These are phyloP conservation scores for Paragorgia papillata DNA, from an alignment of 92 coral and sea anemone genomes.

Conservation along the genomic window DNA sequence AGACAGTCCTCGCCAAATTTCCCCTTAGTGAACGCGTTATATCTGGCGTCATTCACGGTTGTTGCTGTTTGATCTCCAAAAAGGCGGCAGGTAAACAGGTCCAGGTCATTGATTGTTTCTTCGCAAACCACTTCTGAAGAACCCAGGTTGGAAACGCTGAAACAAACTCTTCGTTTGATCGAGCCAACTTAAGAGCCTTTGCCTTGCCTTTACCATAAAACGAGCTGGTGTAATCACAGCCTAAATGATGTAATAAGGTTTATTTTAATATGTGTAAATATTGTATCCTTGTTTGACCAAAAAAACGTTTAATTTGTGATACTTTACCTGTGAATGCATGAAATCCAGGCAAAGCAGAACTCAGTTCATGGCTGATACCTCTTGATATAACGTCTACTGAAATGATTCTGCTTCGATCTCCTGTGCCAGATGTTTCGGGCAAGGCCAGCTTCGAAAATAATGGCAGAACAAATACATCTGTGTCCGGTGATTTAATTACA, in stretches of 20 bases:
- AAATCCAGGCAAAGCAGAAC: conserved; percentile 43
- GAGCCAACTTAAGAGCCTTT: conserved; percentile 47
- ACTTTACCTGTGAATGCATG: conserved; percentile 41
- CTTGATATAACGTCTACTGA: conserved; percentile 18
- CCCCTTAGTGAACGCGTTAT: conserved; percentile 24
- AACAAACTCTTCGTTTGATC: conserved; percentile 34
- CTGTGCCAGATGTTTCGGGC: conserved; percentile 33
- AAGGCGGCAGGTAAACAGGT: conserved; percentile 27
- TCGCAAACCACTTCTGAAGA: conserved; percentile 16
- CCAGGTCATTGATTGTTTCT: conserved; percentile 6
- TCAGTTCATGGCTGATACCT: background rate
- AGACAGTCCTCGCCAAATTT: conserved; percentile 40
- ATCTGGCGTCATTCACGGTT: conserved; percentile 34
- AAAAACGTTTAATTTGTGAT: background rate
- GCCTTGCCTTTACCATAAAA: conserved; percentile 45
- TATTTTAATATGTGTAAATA: conserved; percentile 13
- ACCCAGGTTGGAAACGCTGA: conserved; percentile 26
- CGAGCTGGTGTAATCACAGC: conserved; percentile 49
- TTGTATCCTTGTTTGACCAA: conserved; percentile 16
- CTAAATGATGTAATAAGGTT: conserved; percentile 26
- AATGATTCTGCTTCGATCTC: conserved; percentile 32
- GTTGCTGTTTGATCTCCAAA: conserved; percentile 26
- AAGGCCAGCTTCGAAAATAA: conserved; percentile 24
- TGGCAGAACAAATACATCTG: conserved; percentile 34
- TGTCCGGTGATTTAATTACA: conserved; percentile 29